Evolutionary conservation across 2,797 vertebrate species (phyloP).

Genomic region (Sebastes vulpes): DNA sequence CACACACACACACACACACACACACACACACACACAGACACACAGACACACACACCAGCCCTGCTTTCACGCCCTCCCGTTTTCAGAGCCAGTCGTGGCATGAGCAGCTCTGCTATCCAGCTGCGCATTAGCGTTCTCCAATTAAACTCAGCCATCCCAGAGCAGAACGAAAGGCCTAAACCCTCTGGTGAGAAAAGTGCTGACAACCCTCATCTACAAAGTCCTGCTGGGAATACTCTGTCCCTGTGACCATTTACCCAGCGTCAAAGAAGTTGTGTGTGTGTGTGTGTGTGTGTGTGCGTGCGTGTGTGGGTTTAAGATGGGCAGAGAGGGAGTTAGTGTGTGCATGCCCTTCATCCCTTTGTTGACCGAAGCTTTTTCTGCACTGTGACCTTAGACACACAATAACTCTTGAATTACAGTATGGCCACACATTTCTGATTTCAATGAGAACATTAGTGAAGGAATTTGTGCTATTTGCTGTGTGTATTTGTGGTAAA

Average conservation of each 20-base stretch:
- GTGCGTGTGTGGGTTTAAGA: conserved; percentile 26
- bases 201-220: conserved; percentile 73
- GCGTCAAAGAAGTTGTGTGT: conserved; percentile 9
- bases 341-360: conserved; percentile 43
- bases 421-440: background rate
- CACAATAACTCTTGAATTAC: conserved; percentile 24
- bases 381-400: conserved; percentile 33
- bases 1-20: conserved; percentile 21
- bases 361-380: conserved; percentile 53
- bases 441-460: background rate
- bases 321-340: conserved; percentile 13
- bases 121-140: conserved; percentile 77
- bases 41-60: conserved; percentile 16
- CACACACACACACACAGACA: background rate
- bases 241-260: conserved; percentile 68
- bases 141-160: conserved; percentile 77
- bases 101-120: conserved; percentile 68
- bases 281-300: background rate
- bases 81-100: conserved; percentile 61
- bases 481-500: background rate
- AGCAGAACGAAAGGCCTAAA: conserved; percentile 75
- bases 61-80: conserved; percentile 55
- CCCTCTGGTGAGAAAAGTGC: conserved; percentile 75
- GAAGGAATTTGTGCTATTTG: background rate
- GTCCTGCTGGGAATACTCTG: conserved; percentile 70